Conservation (phyloP, 2,113 vertebrate species). For the Accipiter cooperii region DNA sequence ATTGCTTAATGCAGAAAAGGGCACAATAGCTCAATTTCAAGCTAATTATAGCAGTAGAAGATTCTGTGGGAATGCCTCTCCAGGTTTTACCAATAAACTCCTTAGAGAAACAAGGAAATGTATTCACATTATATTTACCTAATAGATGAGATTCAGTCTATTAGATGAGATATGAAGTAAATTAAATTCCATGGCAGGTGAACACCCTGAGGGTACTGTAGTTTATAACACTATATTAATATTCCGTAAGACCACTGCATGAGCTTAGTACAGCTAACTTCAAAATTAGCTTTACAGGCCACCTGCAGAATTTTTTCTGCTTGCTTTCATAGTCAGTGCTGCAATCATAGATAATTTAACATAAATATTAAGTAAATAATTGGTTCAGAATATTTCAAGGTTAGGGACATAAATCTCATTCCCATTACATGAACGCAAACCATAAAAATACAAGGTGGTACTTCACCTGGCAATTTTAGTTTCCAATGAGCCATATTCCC, state of each 20-base stretch:
- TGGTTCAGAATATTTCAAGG: slow-evolving; percentile 71
- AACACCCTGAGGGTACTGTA: slow-evolving; percentile 70
- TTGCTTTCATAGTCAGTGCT: slow-evolving; percentile 72
- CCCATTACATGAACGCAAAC: slow-evolving; percentile 42
- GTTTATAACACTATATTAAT: slow-evolving; percentile 74
- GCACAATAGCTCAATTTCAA: slow-evolving; percentile 52
- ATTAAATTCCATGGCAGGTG: slow-evolving; percentile 79
- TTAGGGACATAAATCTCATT: slow-evolving; percentile 69
- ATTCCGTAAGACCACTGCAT: slow-evolving; percentile 70
- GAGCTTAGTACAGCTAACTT: slow-evolving; percentile 69
- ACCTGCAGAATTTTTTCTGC: slow-evolving; percentile 74
- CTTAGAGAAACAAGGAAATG: slow-evolving; percentile 71
- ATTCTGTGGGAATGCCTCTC: slow-evolving; percentile 53
- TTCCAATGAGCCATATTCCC: slow-evolving; percentile 34
- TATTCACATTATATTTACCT: slow-evolving; percentile 75
- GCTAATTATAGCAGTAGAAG: slow-evolving; percentile 58
- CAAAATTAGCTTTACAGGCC: slow-evolving; percentile 77
- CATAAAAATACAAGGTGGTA: slow-evolving; percentile 45
- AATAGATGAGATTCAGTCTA: slow-evolving; percentile 75
- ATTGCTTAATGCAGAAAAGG: slow-evolving; percentile 20
- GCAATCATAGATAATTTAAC: slow-evolving; percentile 74
- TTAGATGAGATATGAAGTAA: slow-evolving; percentile 79
- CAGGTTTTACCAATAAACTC: slow-evolving; percentile 59
- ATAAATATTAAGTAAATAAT: slow-evolving; percentile 81
- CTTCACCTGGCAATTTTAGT: slow-evolving; percentile 50